Conservation (phyloP, 2,797 vertebrate species). For the Denticeps clupeoides region DNA sequence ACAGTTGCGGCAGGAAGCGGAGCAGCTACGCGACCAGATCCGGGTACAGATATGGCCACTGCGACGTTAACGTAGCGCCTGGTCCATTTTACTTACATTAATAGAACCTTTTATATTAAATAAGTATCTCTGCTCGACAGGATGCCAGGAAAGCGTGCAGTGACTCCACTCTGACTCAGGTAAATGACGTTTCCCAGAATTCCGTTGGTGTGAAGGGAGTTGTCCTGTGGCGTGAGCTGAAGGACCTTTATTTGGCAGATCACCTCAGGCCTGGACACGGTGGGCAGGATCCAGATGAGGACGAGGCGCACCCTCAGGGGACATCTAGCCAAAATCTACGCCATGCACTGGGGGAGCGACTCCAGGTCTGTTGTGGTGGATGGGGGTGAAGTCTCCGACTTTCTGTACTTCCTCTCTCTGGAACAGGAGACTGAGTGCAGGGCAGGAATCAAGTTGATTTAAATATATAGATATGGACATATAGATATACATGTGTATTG, state of each 20-base stretch:
- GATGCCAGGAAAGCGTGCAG: constrained; percentile 80
- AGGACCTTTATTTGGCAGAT: constrained; percentile 44
- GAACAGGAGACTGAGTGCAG: no score
- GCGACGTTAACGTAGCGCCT: no score
- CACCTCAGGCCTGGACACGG: constrained; percentile 65
- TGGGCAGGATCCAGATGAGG: constrained; percentile 69
- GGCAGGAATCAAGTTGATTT: no score
- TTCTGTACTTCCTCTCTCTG: no score
- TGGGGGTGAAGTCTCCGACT: no score
- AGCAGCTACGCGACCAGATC: constrained; percentile 74
- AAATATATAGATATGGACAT: no score
- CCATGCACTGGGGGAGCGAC: constrained; percentile 17
- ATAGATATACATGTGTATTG: no score
- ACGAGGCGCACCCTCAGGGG: constrained; percentile 63
- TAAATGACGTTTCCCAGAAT: constrained; percentile 26
- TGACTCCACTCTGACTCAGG: constrained; percentile 73
- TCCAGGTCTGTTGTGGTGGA: background rate
- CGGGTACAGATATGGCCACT: no score
- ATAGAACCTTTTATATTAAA: no score
- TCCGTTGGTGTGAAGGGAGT: no score
- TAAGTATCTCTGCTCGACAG: constrained; percentile 52
- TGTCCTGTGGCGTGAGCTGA: background rate
- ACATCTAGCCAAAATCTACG: constrained; percentile 70
- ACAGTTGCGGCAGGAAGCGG: constrained; percentile 74
- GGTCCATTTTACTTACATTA: no score